Evolutionary conservation across 2,113 vertebrate genomes (phyloP), one percentile per base, ranked within the genome.

Genomic region (Amblyopsis rosae): DNA sequence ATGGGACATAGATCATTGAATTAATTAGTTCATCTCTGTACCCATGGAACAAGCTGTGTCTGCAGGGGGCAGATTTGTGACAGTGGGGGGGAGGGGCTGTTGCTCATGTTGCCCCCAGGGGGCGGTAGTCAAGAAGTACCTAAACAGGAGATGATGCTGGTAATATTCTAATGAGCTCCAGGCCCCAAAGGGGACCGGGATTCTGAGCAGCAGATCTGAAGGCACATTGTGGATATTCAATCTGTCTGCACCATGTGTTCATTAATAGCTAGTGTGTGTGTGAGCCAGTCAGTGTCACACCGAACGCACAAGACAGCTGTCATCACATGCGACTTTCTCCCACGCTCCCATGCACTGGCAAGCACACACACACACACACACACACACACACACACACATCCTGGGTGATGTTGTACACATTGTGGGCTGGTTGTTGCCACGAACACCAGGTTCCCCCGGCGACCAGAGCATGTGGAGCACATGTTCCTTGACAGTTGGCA

Each of bases 151-250:
- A 41, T 0, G 53, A 49, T 26, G 68, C 35, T 41, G 5, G 7
- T 41, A 41, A 41, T 41, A 7, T 41, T 41, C 6, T 41, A 17
- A n/a, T 6, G 4, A 6, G 26, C 35, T 54, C 32, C 3, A 10
- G 49, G 47, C 13, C 71, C 59, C 65, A 16, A 41, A 17, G 75
- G 64, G 73, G 76, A 73, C 33, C 15, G 3, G 35, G 35, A 5
- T 8, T 6, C 5, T 2, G 35, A 41, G 7, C 35, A 41, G 35
- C 4, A 41, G 35, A 5, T 8, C 35, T 41, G 35, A 41, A 41
- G 7, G 7, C 60, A 33, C 56, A 47, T 56, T 45, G 76, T 82
- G 75, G 76, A 81, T 86, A 73, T 79, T 82, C 57, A 82, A 57
- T 60, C 19, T 51, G 57, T 15, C 13, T 66, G 70, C 65, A 70